phyloP scores from a whole-genome alignment of 2,888 invertebrate genomes.

The Ophion ventricosus region DNA sequence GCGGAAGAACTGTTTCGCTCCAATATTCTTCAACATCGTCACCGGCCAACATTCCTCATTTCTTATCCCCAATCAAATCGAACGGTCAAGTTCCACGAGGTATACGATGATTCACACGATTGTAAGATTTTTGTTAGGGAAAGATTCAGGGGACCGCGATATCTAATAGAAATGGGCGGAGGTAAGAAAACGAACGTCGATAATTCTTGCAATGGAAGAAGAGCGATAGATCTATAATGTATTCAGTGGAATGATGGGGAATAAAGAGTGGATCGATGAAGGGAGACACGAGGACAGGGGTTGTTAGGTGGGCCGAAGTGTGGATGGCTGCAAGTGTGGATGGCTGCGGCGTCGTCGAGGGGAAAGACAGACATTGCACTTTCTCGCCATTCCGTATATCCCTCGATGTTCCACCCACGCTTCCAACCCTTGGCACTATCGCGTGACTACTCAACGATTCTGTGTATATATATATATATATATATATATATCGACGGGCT shows the following conservation, averaged over 20 bases:
- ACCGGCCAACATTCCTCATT: too few relatives aligned
- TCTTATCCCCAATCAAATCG: too few relatives aligned
- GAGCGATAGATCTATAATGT: conserved; percentile 7
- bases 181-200: conserved; percentile 15
- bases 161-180: neutral
- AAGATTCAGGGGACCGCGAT: neutral
- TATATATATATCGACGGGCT: conserved; percentile 18
- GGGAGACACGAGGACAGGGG: conserved; percentile 31
- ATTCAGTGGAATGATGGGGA: conserved; percentile 25
- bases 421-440: conserved; percentile 64
- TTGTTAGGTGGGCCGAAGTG: conserved; percentile 45
- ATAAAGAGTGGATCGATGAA: conserved; percentile 22
- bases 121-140: neutral
- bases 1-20: too few relatives aligned
- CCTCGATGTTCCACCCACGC: conserved; percentile 69
- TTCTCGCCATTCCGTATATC: conserved; percentile 67
- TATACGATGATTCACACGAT: neutral
- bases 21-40: too few relatives aligned
- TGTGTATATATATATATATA: conserved; percentile 19
- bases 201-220: conserved; percentile 11
- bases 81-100: neutral
- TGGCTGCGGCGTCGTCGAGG: conserved; percentile 58
- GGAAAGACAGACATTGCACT: conserved; percentile 74
- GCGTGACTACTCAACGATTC: conserved; percentile 57
- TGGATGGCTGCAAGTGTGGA: conserved; percentile 56